phyloP scores from a whole-genome alignment of 2,113 vertebrate species.

The Oryzias woworae region DNA sequence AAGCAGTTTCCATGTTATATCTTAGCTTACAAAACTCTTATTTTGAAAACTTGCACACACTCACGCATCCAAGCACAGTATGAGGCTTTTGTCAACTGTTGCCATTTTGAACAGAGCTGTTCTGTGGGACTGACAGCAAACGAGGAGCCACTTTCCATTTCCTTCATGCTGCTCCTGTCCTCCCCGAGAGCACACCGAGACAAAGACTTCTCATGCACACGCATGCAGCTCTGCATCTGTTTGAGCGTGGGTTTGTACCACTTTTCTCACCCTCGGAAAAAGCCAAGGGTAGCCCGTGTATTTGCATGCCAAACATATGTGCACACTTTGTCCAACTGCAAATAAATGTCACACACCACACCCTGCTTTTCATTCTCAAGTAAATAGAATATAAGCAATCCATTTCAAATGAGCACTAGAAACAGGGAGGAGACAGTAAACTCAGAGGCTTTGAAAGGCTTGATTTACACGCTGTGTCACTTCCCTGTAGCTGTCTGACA shows the following conservation, averaged over 20 bases:
- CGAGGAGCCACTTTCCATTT: conserved; percentile 8
- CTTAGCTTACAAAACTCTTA: no score
- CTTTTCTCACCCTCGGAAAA: neutral
- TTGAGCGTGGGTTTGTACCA: neutral
- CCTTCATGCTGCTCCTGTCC: neutral
- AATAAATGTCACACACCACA: conserved; percentile 40
- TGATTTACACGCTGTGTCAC: conserved; percentile 73
- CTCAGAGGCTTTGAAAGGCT: conserved; percentile 35
- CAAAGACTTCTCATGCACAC: conserved; percentile 10
- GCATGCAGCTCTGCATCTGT: neutral
- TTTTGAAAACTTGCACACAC: neutral
- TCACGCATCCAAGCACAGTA: neutral
- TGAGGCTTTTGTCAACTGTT: neutral
- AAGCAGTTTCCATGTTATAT: no score
- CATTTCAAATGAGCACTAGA: conserved; percentile 61
- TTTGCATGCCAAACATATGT: neutral
- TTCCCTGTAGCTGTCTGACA: conserved; percentile 51
- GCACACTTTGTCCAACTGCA: conserved; percentile 25
- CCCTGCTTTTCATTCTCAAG: conserved; percentile 38
- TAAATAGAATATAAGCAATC: conserved; percentile 58
- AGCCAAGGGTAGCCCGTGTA: neutral
- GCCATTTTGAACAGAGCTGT: neutral
- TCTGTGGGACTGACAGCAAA: neutral
- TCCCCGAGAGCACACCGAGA: neutral
- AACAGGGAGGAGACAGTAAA: conserved; percentile 34